Percentiles rank a stretch among this genome's conserved stretches.
phyloP scores from a whole-genome alignment of 37 sponge, comb jelly and placozoan genomes.

The Chondrilla cf. caribensis region DNA sequence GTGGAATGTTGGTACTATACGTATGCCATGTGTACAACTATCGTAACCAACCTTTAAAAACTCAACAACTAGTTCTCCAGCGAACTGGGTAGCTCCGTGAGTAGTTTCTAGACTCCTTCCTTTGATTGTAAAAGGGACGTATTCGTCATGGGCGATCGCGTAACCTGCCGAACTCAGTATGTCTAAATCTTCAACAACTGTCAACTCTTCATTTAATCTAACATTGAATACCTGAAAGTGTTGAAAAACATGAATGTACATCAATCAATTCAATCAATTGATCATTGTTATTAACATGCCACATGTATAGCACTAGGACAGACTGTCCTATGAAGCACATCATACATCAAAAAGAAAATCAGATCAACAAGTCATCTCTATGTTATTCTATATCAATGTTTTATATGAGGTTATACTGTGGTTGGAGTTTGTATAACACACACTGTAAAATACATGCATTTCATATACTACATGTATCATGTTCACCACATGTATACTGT shows the following conservation, averaged over 20 bases:
- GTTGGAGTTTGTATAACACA: too few species aligned
- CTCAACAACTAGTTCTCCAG: conserved; percentile 72
- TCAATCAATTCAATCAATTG: neutral
- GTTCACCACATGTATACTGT: too few species aligned
- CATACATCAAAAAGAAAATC: too few species aligned
- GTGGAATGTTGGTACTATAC: neutral
- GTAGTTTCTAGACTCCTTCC: conserved; percentile 51
- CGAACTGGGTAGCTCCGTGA: conserved; percentile 58
- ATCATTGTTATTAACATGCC: neutral
- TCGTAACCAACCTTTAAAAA: conserved; percentile 78
- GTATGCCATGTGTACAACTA: neutral
- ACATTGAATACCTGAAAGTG: conserved; percentile 89
- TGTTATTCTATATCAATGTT: too few species aligned
- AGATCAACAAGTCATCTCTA: too few species aligned
- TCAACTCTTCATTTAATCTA: conserved; percentile 60
- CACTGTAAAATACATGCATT: too few species aligned
- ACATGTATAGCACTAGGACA: neutral
- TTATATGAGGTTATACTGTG: too few species aligned
- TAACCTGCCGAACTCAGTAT: conserved; percentile 82
- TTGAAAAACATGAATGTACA: neutral
- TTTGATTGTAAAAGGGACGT: conserved; percentile 71
- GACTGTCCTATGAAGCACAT: too few species aligned
- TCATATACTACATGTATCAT: too few species aligned
- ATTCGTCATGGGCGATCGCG: conserved; percentile 88
- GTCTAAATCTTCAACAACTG: conserved; percentile 72